Evolutionary conservation across 2,113 vertebrate genomes (phyloP), one percentile per base, ranked within the genome.

Genomic region (Pogona vitticeps): DNA sequence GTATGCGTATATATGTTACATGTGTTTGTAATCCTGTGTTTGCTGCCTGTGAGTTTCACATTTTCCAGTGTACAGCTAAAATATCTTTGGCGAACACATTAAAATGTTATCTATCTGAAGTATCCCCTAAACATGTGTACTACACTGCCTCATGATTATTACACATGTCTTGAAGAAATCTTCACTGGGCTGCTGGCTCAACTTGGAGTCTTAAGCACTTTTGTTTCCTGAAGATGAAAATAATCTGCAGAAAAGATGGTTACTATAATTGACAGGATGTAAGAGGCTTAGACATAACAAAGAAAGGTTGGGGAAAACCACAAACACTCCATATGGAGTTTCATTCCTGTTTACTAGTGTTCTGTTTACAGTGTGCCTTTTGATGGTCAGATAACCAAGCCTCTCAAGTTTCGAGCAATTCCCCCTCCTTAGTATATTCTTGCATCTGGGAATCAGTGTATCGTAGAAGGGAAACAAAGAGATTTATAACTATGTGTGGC

Each of bases 181-280:
- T 40, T 68, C 31, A 31, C 14, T 20, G 6, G n/a, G 52, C 6
- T 80, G 56, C 28, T 52, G 28, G 40, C 63, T 52, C 63, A 15
- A 26, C 63, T 38, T 40, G 15, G 33, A 56, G 33, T 40, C 52
- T 92, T 93, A 92, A 94, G 91, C 0, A 20, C 79, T 80, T 84
- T 81, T 94, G 84, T 93, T 56, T 26, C 88, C 70, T 84, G 61
- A 79, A 91, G 89, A 93, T 93, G 95, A 93, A 95, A 95, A 94
- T 94, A 90, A 93, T 95, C 92, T 93, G 76, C 78, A 92, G 92
- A 90, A 93, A 95, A 91, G 92, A 90, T 93, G 91, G 93, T 93
- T 95, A 92, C 93, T 91, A 42, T 94, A 95, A 96, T 94, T 95
- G 94, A 91, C 94, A 94, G 94, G 95, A 94, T 95, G 92, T 94